A percentile compares a stretch with the other conserved stretches of the same genome.
Evolutionary conservation across 2,888 invertebrate species (phyloP).

Genomic region (Metopia argyrocephala): DNA sequence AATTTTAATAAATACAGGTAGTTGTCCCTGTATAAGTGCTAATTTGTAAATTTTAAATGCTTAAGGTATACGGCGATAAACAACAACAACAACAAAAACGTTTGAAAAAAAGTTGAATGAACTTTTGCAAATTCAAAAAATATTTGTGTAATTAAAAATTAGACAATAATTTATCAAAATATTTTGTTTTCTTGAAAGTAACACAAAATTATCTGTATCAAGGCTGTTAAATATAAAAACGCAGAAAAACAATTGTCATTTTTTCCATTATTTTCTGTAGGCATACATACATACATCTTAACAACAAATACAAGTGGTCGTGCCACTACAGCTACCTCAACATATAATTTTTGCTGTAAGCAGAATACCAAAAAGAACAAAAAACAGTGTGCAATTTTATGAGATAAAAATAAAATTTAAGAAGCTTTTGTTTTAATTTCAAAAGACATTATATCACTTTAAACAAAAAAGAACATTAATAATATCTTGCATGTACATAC

Average conservation of each 20-base stretch:
- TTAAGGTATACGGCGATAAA: neutral
- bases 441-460: too few species aligned
- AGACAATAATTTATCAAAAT: neutral
- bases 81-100: conserved; percentile 20
- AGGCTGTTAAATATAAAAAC: conserved; percentile 40
- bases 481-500: too few species aligned
- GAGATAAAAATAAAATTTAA: too few species aligned
- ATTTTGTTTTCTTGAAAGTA: conserved; percentile 17
- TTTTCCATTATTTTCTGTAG: too few species aligned
- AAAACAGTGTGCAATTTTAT: too few species aligned
- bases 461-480: too few species aligned
- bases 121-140: conserved; percentile 14
- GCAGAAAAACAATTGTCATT: conserved; percentile 2
- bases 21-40: neutral
- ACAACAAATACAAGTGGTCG: too few species aligned
- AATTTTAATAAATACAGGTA: conserved; percentile 10
- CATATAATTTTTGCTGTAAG: too few species aligned
- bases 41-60: neutral
- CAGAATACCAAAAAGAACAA: too few species aligned
- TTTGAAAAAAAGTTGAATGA: conserved; percentile 55
- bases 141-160: conserved; percentile 2
- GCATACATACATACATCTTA: too few species aligned
- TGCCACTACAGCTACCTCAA: too few species aligned
- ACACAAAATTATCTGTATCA: conserved; percentile 42
- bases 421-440: too few species aligned